A percentile compares a stretch with the other conserved stretches of the same genome.
Conservation (phyloP, 2,797 vertebrate species). For the Ciconia nigra region DNA sequence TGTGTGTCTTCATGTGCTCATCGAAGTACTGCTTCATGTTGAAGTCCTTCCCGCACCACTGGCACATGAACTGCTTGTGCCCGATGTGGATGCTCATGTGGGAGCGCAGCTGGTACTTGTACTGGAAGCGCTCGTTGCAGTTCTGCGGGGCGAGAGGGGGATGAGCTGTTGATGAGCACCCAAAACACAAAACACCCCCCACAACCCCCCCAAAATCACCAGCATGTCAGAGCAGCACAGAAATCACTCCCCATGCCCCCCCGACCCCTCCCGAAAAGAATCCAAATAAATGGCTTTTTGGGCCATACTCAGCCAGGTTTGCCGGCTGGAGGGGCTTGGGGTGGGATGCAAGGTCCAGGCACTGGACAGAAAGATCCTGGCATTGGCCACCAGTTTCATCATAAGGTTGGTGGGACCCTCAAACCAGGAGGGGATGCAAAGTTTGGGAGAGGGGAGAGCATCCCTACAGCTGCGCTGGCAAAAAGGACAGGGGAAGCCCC, state of each 20-base stretch:
- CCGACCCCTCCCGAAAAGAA: rapidly evolving
- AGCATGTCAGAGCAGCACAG: rapidly evolving
- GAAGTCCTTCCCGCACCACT: conserved; percentile 86
- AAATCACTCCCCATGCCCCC: not conserved
- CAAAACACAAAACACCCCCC: not conserved
- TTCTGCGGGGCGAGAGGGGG: conserved; percentile 51
- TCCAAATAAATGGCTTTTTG: rapidly evolving
- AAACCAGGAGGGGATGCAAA: not conserved
- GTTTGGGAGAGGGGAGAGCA: not conserved
- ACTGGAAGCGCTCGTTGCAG: conserved; percentile 85
- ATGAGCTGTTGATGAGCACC: not conserved
- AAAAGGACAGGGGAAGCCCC: not conserved
- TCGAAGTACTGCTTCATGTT: conserved; percentile 88
- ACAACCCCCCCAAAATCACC: not conserved
- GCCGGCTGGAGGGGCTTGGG: not conserved
- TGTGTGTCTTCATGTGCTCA: conserved; percentile 86
- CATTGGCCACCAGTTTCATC: not conserved
- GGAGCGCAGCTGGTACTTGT: conserved; percentile 82
- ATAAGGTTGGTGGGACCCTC: not conserved
- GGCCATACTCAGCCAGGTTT: not conserved
- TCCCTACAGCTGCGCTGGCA: not conserved
- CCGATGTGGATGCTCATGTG: conserved; percentile 87
- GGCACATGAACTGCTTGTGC: conserved; percentile 87
- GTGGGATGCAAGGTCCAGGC: not conserved
- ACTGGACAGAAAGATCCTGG: not conserved